Percentiles rank a stretch among this genome's conserved stretches.
phyloP scores from a whole-genome alignment of 2,888 invertebrate species.

The Erebia epiphron region DNA sequence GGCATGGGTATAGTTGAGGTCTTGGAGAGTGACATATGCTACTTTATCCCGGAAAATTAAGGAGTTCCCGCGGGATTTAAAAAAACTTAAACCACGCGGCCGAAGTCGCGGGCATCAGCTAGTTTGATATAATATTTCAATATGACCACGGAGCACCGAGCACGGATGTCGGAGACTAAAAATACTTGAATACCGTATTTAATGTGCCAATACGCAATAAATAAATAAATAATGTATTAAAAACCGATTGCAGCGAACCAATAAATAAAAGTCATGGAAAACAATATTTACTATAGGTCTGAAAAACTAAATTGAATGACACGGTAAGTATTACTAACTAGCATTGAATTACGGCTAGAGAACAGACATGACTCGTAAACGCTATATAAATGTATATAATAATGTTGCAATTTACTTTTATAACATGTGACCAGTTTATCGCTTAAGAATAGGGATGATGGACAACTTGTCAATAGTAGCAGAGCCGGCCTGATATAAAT shows the following conservation, averaged over 20 bases:
- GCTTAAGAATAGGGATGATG: slow-evolving; percentile 48
- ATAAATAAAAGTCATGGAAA: slow-evolving; percentile 23
- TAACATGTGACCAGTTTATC: slow-evolving; percentile 38
- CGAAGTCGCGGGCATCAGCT: too few relatives aligned
- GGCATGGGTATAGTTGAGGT: too few relatives aligned
- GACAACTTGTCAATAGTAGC: slow-evolving; percentile 58
- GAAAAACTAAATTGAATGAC: slow-evolving; percentile 16
- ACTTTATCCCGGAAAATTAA: too few relatives aligned
- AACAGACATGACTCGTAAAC: too few relatives aligned
- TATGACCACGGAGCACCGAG: too few relatives aligned
- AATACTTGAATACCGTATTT: background rate
- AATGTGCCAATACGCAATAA: background rate
- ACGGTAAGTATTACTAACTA: slow-evolving; percentile 20
- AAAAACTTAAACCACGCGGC: too few relatives aligned
- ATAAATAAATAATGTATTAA: slow-evolving; percentile 9
- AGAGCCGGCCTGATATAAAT: slow-evolving; percentile 76
- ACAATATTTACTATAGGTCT: slow-evolving; percentile 19
- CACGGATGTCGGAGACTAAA: background rate
- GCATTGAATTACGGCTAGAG: slow-evolving; percentile 20
- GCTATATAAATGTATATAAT: slow-evolving; percentile 16
- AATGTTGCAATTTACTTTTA: slow-evolving; percentile 31
- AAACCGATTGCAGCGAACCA: background rate
- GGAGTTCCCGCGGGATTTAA: too few relatives aligned
- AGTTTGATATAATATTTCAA: too few relatives aligned
- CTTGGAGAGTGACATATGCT: too few relatives aligned